phyloP scores from a whole-genome alignment of 2,113 vertebrate genomes.

The Microtus richardsoni region DNA sequence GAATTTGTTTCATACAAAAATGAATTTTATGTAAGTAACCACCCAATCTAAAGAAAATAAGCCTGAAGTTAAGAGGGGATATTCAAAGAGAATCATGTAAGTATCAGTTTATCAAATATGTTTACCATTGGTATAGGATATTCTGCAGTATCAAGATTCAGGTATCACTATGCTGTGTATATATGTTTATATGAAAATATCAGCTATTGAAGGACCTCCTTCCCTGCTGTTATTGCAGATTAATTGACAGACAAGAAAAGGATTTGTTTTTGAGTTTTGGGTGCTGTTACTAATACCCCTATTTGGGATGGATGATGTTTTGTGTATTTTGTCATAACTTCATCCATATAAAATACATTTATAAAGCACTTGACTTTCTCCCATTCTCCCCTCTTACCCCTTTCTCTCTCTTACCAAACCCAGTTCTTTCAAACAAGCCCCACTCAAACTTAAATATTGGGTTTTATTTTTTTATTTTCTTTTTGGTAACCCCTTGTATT shows the following conservation, averaged over 20 bases:
- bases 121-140: background rate
- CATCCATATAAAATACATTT: too few species aligned
- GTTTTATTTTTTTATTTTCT: background rate
- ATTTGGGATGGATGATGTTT: background rate
- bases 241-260: background rate
- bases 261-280: background rate
- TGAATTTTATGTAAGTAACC: background rate
- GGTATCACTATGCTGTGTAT: background rate
- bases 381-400: background rate
- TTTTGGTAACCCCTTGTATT: background rate
- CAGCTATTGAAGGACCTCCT: background rate
- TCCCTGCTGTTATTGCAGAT: background rate
- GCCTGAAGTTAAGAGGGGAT: background rate
- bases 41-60: background rate
- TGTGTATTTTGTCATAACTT: background rate
- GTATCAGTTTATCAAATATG: background rate
- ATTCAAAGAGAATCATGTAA: background rate
- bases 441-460: background rate
- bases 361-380: background rate
- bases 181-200: background rate
- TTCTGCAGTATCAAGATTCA: background rate
- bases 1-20: conserved; percentile 11
- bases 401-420: background rate
- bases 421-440: background rate
- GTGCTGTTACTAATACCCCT: background rate